Base-by-base conservation (phyloP, 1,140 invertebrate genomes). In the Asobara japonica region DNA sequence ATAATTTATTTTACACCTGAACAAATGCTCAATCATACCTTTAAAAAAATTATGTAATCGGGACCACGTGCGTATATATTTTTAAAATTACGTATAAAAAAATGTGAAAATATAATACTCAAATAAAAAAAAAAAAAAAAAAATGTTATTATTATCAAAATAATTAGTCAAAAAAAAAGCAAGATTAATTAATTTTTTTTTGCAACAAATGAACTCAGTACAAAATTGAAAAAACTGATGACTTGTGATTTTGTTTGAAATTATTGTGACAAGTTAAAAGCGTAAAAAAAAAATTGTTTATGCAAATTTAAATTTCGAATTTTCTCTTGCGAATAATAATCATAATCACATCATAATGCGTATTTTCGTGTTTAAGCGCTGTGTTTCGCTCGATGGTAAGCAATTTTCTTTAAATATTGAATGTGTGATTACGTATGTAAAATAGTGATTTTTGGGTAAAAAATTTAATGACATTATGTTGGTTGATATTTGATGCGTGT, bases 311-410 rank as follows among this genome's bases (percentile, higher is more conserved):
- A 31, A 18, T 18, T 70, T 1, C 0, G n/a, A 60, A 30, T 62
- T 22, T 60, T 29, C n/a, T 11, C 16, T n/a, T 25, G 18, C 10
- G 2, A 22, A 8, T 16, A 61, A 60, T 13, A 11, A 36, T 36
- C 5, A n/a, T 60, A 18, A n/a, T n/a, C 20, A 61, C 25, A 38
- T 4, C 41, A 25, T 56, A 56, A 72, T 72, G 70, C 62, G 70
- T 45, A 66, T 72, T 16, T 72, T 72, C 29, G 70, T 65, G 25
- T 72, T 65, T 30, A 72, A 72, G 56, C 41, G 60, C 27, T 72
- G 70, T 45, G 41, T 72, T 38, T 72, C 70, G 4, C 29, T 72
- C 16, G 64, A 72, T 66, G 65, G 65, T 65, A 72, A 72, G 61
- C 20, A 16, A 62, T 62, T 62, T 31, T 62, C 7, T 20, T 60